Conservation (phyloP, 2,113 vertebrate genomes). For the Tympanuchus pallidicinctus region DNA sequence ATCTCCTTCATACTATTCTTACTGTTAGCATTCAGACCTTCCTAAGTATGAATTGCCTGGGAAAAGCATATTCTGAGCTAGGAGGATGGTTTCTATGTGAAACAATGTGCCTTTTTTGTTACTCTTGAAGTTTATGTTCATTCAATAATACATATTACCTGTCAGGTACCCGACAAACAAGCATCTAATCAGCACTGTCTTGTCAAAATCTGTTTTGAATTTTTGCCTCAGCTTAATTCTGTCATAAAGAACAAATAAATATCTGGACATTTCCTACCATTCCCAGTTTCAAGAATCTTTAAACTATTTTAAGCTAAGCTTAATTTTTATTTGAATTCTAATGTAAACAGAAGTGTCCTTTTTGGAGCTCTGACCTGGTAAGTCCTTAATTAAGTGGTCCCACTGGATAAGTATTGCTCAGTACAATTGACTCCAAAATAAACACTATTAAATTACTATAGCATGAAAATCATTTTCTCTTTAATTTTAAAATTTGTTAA, state of each 20-base stretch:
- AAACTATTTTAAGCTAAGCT: not conserved
- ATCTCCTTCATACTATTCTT: not conserved
- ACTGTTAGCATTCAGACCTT: not conserved
- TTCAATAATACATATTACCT: not conserved
- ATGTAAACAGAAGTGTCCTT: not conserved
- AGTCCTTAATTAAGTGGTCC: slow-evolving; percentile 9
- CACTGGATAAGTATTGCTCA: not conserved
- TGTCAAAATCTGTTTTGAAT: not conserved
- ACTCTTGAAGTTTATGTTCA: not conserved
- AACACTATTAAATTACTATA: not conserved
- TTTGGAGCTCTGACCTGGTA: not conserved
- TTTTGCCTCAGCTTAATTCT: not conserved
- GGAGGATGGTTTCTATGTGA: not conserved
- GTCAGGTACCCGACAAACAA: accelerated
- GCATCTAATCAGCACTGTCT: not conserved
- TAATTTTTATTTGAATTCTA: not conserved
- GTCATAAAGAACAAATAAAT: not conserved
- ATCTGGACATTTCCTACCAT: not conserved
- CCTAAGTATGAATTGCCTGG: not conserved
- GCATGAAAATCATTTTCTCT: not conserved
- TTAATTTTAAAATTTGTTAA: slow-evolving; percentile 41
- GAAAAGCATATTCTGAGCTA: not conserved
- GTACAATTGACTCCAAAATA: not conserved
- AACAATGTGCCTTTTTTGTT: not conserved
- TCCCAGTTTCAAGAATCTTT: not conserved